Percentiles rank a stretch among this genome's conserved stretches.
phyloP scores from a whole-genome alignment of 2,113 vertebrate species.

The Fulmarus glacialis region DNA sequence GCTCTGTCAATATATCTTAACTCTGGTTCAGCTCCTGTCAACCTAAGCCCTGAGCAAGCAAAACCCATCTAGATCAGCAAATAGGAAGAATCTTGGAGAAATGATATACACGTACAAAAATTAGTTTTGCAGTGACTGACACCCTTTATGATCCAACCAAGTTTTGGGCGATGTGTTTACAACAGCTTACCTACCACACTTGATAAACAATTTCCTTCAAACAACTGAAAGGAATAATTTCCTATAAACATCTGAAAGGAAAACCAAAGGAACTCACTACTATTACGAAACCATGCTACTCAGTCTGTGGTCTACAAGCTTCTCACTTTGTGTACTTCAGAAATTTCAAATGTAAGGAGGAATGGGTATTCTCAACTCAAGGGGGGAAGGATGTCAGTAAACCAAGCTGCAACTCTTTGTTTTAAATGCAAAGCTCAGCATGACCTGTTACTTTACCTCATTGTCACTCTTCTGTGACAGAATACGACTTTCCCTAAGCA shows the following conservation, averaged over 20 bases:
- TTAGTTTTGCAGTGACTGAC: not conserved
- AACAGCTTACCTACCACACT: not conserved
- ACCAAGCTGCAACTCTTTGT: not conserved
- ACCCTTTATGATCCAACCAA: not conserved
- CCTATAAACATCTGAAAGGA: not conserved
- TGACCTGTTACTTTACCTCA: constrained; percentile 79
- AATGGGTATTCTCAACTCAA: not conserved
- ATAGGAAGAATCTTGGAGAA: not conserved
- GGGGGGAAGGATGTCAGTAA: not conserved
- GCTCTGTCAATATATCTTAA: not conserved
- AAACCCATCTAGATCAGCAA: not conserved
- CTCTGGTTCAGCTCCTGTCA: not conserved
- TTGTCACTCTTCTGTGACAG: constrained; percentile 94
- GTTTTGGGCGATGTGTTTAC: not conserved
- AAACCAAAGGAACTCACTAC: not conserved
- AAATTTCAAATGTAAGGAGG: not conserved
- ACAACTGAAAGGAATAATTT: not conserved
- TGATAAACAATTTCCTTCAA: not conserved
- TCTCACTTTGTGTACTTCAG: not conserved
- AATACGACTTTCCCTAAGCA: constrained; percentile 90
- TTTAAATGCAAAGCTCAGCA: not conserved
- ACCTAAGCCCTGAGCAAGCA: not conserved
- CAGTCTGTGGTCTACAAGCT: not conserved
- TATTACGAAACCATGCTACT: not conserved
- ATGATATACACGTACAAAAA: rapidly evolving